A percentile compares a stretch with the other conserved stretches of the same genome.
Evolutionary conservation across 2,797 vertebrate species (phyloP).

Genomic region (Enteromius thamalakanensis): DNA sequence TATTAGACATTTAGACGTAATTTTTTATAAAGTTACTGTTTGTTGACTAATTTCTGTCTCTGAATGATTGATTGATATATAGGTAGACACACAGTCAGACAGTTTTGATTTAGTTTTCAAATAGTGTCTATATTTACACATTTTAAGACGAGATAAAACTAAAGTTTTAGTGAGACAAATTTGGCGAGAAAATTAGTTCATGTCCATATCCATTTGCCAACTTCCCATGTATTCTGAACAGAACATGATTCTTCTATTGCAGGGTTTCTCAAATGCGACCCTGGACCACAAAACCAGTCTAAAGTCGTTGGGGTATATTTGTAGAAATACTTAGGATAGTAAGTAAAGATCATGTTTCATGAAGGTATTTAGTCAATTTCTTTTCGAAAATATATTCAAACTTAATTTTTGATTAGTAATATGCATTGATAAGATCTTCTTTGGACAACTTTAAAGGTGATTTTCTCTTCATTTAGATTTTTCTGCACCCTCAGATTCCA

Average conservation of each 20-base stretch:
- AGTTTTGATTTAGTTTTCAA: neutral
- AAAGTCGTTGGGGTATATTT: too few species aligned
- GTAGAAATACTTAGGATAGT: too few species aligned
- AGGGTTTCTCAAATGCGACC: too few species aligned
- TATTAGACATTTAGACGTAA: conserved; percentile 28
- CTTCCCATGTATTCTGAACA: neutral
- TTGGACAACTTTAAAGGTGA: too few species aligned
- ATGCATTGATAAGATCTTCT: too few species aligned
- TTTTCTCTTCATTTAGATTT: too few species aligned
- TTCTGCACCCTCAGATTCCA: too few species aligned
- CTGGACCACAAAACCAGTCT: too few species aligned
- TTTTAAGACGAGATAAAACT: neutral
- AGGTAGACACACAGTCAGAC: neutral
- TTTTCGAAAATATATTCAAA: too few species aligned
- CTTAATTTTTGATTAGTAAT: too few species aligned
- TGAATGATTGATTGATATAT: neutral
- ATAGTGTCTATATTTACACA: neutral
- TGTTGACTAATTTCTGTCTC: neutral
- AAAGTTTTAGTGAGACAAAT: neutral
- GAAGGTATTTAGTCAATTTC: too few species aligned
- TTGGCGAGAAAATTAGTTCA: neutral
- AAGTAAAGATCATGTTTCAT: too few species aligned
- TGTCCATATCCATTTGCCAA: neutral
- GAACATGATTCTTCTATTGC: neutral
- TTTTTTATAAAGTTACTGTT: neutral